Evolutionary conservation across 2,113 vertebrate genomes (phyloP).

Genomic region (Cyprinodon tularosa): DNA sequence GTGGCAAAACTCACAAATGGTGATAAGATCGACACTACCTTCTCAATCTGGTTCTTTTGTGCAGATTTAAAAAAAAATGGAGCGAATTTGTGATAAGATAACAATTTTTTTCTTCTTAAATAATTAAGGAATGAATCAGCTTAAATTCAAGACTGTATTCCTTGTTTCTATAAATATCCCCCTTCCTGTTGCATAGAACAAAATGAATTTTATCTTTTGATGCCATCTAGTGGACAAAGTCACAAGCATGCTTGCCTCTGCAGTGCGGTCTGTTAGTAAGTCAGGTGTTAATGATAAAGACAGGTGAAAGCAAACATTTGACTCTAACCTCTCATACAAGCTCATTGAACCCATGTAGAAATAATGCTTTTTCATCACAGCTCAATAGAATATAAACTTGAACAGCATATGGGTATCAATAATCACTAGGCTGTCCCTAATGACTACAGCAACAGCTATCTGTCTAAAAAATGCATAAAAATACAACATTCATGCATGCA

Average conservation of each 20-base stretch:
- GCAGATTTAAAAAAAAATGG: background rate
- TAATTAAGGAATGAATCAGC: background rate
- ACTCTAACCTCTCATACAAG: too few species aligned
- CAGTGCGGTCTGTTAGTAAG: conserved; percentile 49
- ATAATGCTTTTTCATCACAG: background rate
- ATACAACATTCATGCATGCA: conserved; percentile 6
- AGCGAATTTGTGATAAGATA: background rate
- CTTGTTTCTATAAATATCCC: background rate
- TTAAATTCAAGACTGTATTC: conserved; percentile 11
- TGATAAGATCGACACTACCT: conserved; percentile 44
- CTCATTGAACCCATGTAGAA: background rate
- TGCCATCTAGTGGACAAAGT: conserved; percentile 64
- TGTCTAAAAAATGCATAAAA: conserved; percentile 8
- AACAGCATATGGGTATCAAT: conserved; percentile 4
- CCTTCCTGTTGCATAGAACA: conserved; percentile 3
- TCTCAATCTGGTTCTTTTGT: conserved; percentile 3
- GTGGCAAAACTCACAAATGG: background rate
- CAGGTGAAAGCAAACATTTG: background rate
- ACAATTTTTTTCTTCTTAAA: conserved; percentile 1
- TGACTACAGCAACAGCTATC: conserved; percentile 52
- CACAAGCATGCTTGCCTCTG: conserved; percentile 31
- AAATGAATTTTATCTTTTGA: conserved; percentile 15
- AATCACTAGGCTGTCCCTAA: conserved; percentile 64
- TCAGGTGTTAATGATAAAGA: conserved; percentile 46
- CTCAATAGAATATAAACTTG: background rate